Conservation (phyloP, 2,888 invertebrate genomes). For the Apodemia duryi region DNA sequence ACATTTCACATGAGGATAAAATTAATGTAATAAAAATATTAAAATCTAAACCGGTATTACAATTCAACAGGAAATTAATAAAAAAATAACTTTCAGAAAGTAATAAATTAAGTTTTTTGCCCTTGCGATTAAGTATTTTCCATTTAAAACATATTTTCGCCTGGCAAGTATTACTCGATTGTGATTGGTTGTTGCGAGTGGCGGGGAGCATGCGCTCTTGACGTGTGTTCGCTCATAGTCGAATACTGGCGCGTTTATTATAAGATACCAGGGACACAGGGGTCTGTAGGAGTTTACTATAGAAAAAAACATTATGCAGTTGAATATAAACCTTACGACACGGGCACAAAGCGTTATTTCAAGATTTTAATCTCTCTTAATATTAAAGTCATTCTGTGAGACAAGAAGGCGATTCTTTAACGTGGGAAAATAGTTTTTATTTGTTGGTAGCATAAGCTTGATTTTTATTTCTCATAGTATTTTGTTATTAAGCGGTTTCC, state of each 20-base stretch:
- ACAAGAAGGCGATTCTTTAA: conserved; percentile 47
- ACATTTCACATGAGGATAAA: conserved; percentile 9
- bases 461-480: conserved; percentile 33
- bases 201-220: conserved; percentile 75
- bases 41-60: background rate
- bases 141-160: conserved; percentile 42
- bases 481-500: conserved; percentile 60
- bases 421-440: conserved; percentile 38
- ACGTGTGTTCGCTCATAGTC: conserved; percentile 63
- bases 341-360: conserved; percentile 35
- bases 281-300: conserved; percentile 65
- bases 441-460: background rate
- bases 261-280: conserved; percentile 75
- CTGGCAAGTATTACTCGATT: conserved; percentile 48
- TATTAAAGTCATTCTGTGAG: conserved; percentile 58
- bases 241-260: conserved; percentile 76
- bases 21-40: background rate
- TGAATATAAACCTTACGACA: conserved; percentile 36
- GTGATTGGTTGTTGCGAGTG: conserved; percentile 63
- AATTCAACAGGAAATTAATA: background rate
- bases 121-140: conserved; percentile 23
- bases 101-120: conserved; percentile 1
- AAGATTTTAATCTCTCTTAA: conserved; percentile 28
- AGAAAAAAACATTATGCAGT: conserved; percentile 32
- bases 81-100: background rate